Evolutionary conservation across 1,140 invertebrate species (phyloP).

Genomic region (Melipona quadrifasciata): DNA sequence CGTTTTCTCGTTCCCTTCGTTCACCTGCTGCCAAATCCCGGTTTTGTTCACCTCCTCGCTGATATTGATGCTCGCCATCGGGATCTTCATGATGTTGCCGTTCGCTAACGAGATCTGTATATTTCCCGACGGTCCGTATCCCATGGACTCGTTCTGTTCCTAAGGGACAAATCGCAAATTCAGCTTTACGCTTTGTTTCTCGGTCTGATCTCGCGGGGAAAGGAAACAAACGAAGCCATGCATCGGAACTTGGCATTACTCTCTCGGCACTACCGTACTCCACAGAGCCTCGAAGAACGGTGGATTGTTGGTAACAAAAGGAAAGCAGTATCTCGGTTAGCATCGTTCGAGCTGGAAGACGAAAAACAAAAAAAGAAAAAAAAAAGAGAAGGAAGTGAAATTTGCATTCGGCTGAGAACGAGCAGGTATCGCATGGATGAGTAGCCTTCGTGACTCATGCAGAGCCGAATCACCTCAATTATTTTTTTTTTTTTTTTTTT

Average conservation of each 20-base stretch:
- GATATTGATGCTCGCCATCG: conserved; percentile 93
- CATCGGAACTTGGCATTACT: conserved; percentile 54
- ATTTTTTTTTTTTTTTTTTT: not conserved
- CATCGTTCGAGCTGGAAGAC: not conserved
- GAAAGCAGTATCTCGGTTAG: conserved; percentile 1
- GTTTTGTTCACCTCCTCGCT: conserved; percentile 96
- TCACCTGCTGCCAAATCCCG: conserved; percentile 97
- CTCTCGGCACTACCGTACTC: conserved; percentile 18
- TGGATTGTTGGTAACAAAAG: not conserved
- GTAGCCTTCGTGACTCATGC: conserved; percentile 12
- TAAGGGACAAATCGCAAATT: conserved; percentile 58
- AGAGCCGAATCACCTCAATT: not conserved
- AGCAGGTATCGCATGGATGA: conserved; percentile 7
- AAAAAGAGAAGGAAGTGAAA: not conserved
- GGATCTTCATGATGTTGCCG: conserved; percentile 96
- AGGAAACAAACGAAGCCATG: conserved; percentile 51
- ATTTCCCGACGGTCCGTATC: conserved; percentile 83
- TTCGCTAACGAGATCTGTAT: conserved; percentile 94
- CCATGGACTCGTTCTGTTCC: conserved; percentile 77
- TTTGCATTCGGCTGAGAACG: conserved; percentile 14
- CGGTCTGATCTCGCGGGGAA: not conserved
- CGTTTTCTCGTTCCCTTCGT: conserved; percentile 83
- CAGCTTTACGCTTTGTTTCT: not conserved
- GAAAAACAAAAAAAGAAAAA: not conserved
- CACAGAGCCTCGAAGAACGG: conserved; percentile 5